Base-by-base conservation (phyloP, 2,113 vertebrate genomes). In the Marmota monax region DNA sequence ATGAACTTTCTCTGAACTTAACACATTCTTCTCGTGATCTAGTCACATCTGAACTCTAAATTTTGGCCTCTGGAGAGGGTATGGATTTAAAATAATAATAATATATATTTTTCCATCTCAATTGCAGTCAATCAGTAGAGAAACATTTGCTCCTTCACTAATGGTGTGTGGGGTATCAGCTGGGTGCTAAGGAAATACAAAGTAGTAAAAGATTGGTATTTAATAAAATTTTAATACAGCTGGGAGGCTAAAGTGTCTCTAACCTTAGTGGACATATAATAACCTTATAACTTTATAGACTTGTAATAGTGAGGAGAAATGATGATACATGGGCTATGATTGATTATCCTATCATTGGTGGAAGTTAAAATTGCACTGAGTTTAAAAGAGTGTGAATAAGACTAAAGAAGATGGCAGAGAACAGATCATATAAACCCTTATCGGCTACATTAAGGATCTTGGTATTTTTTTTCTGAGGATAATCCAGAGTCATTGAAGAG, bases 131-230 rank as follows among this genome's bases (percentile, higher is more conserved):
- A 73, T 90, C 32, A 58, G 65, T 69, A 87, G 69, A 85, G 4
- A 88, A 73, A 56, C 82, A 88, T 63, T n/a, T 97, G 29, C 74
- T 97, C 16, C 34, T 83, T 95, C 56, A 58, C 82, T 73, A 69
- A 82, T 90, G 25, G 23, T 34, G 10, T 72, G 10, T 37, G 86
- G 56, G 78, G 32, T n/a, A 87, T 32, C 4, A 17, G 4, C 32
- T 72, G 12, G 25, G 23, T 58, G 13, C 8, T 42, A 10, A 56
- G 9, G n/a, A 45, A 88, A 67, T 83, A 34, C 2, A 83, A 87
- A 90, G 34, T 25, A 37, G 1, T 11, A 45, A 69, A 87, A 39
- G 27, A 22, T 1, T 78, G 11, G 37, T 29, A 7, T 77, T 87
- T 4, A 83, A 48, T 20, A 77, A 76, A 48, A 23, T 56, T 90